Evolutionary conservation across 2,797 vertebrate genomes (phyloP), one percentile per base, ranked within the genome.

Genomic region (Cynodonichthys magdalenae): DNA sequence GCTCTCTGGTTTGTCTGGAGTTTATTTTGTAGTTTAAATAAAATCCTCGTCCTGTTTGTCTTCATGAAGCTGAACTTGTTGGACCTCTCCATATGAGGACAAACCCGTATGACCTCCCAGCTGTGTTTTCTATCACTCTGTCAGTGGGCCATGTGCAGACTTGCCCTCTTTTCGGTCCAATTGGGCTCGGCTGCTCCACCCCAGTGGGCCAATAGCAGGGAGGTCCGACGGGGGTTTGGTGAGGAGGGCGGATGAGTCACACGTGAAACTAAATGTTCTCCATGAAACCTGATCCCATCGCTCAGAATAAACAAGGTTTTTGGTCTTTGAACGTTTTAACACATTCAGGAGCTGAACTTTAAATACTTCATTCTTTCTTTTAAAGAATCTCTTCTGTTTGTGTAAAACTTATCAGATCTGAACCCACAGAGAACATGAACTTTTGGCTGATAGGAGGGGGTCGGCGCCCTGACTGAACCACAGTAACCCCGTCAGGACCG

Each of bases 161-260:
- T 78, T 92, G 92, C 87, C 90, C 90, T 89, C 65, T 1, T 91
- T 92, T 70, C 69, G 18, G 67, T 48, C 93, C 92, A 93, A 92
- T 93, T 73, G 9, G 15, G 44, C 12, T 15, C 27, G 1, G 9
- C 66, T 68, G 67, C 47, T 68, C 49, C 49, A 29, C 52, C 49
- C 45, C 19, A 3, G 53, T 50, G 12, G 63, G 17, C 92, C 92
- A 94, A 93, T 92, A 67, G 66, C 2, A 4, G 10, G 1, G 5
- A 34, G 63, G 64, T 28, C 69, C 36, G 51, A 10, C 76, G 77
- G 88, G 81, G 92, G 92, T 83, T 92, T 31, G 91, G 79, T 77
- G 73, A 63, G 53, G 17, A 71, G 79, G 91, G 81, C 49, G 82
- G 83, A 63, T 45, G 36, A 71, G 55, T 83, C 83, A 70, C 56